These are phyloP conservation scores for Aurelia aurita DNA, from an alignment of 30 jellyfish, hydroid and myxozoan genomes.

Conservation along the genomic window DNA sequence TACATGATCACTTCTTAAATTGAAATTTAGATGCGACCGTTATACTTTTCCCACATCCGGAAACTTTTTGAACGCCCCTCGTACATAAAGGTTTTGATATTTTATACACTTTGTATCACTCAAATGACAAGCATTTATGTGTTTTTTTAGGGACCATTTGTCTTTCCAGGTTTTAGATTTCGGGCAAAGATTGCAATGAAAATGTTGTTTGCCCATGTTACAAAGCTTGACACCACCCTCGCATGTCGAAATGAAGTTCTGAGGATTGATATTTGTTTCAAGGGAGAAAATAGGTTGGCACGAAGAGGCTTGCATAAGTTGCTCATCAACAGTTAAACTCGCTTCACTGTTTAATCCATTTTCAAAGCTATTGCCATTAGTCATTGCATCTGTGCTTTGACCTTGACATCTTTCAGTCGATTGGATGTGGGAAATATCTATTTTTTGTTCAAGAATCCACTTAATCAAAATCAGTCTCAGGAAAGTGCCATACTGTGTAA, in stretches of 20 bases:
- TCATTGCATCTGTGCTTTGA: background rate
- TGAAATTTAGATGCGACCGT: too few species aligned
- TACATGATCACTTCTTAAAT: too few species aligned
- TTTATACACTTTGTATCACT: too few species aligned
- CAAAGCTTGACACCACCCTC: slow-evolving; percentile 8
- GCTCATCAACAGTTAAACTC: too few species aligned
- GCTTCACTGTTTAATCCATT: too few species aligned
- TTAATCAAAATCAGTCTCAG: background rate
- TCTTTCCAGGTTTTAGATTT: too few species aligned
- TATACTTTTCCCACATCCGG: too few species aligned
- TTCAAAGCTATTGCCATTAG: background rate
- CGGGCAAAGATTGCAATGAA: slow-evolving; percentile 8
- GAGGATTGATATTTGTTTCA: background rate
- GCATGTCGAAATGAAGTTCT: background rate
- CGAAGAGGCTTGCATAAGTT: background rate
- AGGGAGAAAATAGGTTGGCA: background rate
- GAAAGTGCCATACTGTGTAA: background rate
- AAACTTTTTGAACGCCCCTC: too few species aligned
- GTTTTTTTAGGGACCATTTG: too few species aligned
- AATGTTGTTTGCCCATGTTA: background rate
- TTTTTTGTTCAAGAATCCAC: slow-evolving; percentile 9
- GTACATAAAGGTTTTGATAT: too few species aligned
- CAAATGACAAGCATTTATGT: too few species aligned
- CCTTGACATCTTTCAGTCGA: background rate
- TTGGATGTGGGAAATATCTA: background rate